Evolutionary conservation across 2,888 invertebrate species (phyloP).

Genomic region (Acleris literana): DNA sequence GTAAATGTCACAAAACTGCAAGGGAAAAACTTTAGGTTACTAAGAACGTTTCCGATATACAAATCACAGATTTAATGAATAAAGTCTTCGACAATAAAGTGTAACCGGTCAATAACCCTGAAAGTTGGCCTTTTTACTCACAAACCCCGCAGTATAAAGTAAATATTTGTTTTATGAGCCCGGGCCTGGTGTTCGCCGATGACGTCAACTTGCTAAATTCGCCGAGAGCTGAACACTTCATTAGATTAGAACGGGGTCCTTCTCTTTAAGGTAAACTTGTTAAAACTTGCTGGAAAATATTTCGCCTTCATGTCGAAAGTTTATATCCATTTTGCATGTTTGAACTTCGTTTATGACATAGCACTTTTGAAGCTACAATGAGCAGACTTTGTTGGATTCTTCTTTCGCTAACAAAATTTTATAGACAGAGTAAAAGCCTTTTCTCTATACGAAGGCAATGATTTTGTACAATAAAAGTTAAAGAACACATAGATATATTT

Average conservation of each 20-base stretch:
- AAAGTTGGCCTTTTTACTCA: slow-evolving; percentile 13
- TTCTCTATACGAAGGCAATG: too few species aligned
- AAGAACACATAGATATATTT: too few species aligned
- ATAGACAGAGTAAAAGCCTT: too few species aligned
- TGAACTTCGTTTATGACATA: not conserved
- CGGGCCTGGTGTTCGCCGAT: slow-evolving; percentile 7
- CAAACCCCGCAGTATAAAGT: not conserved
- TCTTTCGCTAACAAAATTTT: too few species aligned
- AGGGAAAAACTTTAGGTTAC: too few species aligned
- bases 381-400: too few species aligned
- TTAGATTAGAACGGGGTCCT: slow-evolving; percentile 14
- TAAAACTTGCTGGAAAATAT: not conserved
- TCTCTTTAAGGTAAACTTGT: not conserved
- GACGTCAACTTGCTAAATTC: slow-evolving; percentile 13
- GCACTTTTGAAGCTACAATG: too few species aligned
- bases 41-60: too few species aligned
- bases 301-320: not conserved
- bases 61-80: not conserved
- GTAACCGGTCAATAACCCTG: not conserved
- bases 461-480: too few species aligned
- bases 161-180: slow-evolving; percentile 19
- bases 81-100: not conserved
- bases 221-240: slow-evolving; percentile 12
- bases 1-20: too few species aligned
- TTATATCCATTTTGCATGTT: not conserved